Percentiles rank a stretch among this genome's conserved stretches.
These are phyloP conservation scores for Palythoa grandis DNA, from an alignment of 92 coral and sea anemone species.

Conservation along the genomic window DNA sequence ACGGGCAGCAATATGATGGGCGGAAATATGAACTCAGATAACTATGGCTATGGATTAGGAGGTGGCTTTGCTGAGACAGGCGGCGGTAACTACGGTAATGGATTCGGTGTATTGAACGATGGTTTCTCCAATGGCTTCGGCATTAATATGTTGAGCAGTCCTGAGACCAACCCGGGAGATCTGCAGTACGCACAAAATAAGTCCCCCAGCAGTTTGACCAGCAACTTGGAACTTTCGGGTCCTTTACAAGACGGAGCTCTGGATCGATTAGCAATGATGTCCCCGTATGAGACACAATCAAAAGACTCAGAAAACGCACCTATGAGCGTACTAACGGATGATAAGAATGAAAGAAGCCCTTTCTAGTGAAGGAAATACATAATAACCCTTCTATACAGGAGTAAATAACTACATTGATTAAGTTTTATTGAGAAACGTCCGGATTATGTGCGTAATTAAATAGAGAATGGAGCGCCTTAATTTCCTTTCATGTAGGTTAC, in stretches of 20 bases:
- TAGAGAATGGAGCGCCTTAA: too few relatives aligned
- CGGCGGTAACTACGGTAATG: constrained; percentile 16
- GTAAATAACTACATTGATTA: neutral
- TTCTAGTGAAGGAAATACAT: neutral
- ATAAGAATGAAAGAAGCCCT: constrained; percentile 37
- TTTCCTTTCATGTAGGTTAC: too few relatives aligned
- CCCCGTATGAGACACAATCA: constrained; percentile 89
- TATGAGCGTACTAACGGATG: constrained; percentile 65
- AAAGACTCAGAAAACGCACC: constrained; percentile 73
- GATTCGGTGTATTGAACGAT: constrained; percentile 25
- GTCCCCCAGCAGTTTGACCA: constrained; percentile 37
- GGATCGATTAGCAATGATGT: constrained; percentile 93
- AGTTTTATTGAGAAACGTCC: too few relatives aligned
- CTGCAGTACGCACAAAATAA: constrained; percentile 22
- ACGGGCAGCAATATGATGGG: constrained; percentile 42
- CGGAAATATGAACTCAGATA: constrained; percentile 51
- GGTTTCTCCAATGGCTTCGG: constrained; percentile 37
- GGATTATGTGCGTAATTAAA: too few relatives aligned
- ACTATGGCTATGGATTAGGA: constrained; percentile 36
- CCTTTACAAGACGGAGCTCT: constrained; percentile 83
- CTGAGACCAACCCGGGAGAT: neutral
- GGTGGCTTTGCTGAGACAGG: constrained; percentile 22
- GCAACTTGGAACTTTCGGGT: constrained; percentile 59
- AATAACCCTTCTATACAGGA: neutral
- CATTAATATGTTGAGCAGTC: constrained; percentile 20